Evolutionary conservation across 2,888 invertebrate species (phyloP), one percentile per base, ranked within the genome.

Genomic region (Sinhomidia bicolor): DNA sequence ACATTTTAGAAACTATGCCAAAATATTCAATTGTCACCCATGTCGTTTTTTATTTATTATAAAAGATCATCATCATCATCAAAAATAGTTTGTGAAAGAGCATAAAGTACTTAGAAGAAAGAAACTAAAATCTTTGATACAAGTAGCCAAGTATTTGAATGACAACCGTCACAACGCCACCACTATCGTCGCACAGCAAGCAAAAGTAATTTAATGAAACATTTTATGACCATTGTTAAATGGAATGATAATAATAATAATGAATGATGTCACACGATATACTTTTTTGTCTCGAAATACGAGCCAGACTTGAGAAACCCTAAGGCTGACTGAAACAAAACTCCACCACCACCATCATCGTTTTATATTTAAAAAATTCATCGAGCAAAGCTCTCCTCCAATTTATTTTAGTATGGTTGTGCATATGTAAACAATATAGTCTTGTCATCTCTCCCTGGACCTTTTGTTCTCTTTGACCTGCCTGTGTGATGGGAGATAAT

Each of bases 401-500:
- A 29, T 51, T 76, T 54, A 51, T 76, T 76, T 76, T 51, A 76
- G 54, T 76, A 54, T 51, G 74, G 23, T 14, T 47, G 17, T 65
- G 65, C 2, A 17, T 54, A 17, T 76, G 76, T 76, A 54, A 54
- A 76, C 47, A 74, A 47, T 47, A 76, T 26, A n/a, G 51, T 23
- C 51, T 76, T 41, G 62, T 41, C 44, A 14, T 71, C 71, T 51
- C 51, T 36, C 36, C 76, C 76, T 76, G 74, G 47, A 74, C 47
- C 54, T 76, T 51, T 76, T 32, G 32, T 32, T 76, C 26, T 47
- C 29, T 29, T 26, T 62, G 4, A 23, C 54, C 65, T 62, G 62
- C n/a, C n/a, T 44, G 71, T 44, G 71, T 74, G 71, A 41, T 68
- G 68, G 23, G 51, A 76, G 76, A 76, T 76, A 76, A 76, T 76